Evolutionary conservation across 2,888 invertebrate species (phyloP).

Genomic region (Euphydryas editha): DNA sequence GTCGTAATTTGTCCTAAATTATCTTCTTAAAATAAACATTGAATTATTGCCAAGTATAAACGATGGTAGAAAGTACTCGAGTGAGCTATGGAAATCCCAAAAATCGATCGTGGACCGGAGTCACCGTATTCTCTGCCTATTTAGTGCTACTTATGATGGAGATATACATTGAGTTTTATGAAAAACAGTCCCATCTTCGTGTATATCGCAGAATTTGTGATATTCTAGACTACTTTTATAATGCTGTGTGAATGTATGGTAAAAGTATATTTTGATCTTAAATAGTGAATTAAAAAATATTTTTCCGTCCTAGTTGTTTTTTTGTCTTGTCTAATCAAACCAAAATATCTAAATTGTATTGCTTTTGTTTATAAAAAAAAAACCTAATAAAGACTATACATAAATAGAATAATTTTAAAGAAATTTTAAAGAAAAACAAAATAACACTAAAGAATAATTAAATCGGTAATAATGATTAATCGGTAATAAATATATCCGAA

Average conservation of each 20-base stretch:
- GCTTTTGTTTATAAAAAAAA: no score
- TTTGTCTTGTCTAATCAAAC: no score
- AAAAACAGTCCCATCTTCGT: constrained; percentile 64
- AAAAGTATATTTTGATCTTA: no score
- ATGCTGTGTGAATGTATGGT: neutral
- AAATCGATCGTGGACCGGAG: constrained; percentile 65
- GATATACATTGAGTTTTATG: constrained; percentile 68
- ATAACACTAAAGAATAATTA: no score
- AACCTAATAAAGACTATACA: no score
- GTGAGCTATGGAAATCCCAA: constrained; percentile 61
- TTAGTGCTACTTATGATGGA: constrained; percentile 68
- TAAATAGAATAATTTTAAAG: no score
- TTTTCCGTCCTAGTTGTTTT: no score
- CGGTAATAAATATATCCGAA: no score
- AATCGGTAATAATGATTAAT: no score
- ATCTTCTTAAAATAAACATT: constrained; percentile 14
- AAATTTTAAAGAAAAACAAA: no score
- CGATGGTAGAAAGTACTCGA: constrained; percentile 60
- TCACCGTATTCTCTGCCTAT: constrained; percentile 70
- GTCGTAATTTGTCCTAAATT: neutral
- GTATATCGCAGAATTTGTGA: constrained; percentile 57
- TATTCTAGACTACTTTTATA: constrained; percentile 32
- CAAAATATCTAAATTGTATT: no score
- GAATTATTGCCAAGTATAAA: constrained; percentile 21
- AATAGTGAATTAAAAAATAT: neutral